A percentile compares a stretch with the other conserved stretches of the same genome.
phyloP scores from a whole-genome alignment of 1,140 invertebrate species.

The Drosophila pruinosa region DNA sequence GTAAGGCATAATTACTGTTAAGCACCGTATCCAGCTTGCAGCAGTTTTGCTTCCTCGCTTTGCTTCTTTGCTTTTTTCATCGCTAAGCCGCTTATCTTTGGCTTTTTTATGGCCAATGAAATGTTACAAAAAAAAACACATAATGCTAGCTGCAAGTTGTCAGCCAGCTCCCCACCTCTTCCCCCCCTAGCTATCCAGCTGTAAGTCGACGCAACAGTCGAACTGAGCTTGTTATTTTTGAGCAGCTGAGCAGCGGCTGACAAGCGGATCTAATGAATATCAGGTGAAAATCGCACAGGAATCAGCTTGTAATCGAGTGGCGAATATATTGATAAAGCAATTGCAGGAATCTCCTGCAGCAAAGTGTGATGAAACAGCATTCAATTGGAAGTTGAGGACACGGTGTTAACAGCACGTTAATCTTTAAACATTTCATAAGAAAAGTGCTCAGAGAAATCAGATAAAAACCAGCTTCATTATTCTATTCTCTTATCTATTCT shows the following conservation, averaged over 20 bases:
- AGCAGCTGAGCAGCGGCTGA: too few species aligned
- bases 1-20: conserved; percentile 8
- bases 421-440: not conserved
- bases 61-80: not conserved
- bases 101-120: conserved; percentile 18
- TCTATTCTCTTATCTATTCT: too few species aligned
- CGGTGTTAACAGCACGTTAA: too few species aligned
- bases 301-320: not conserved
- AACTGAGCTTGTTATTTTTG: not conserved
- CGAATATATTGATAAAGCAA: not conserved
- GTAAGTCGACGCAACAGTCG: not conserved
- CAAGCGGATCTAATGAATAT: not conserved
- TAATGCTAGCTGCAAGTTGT: not conserved
- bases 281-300: not conserved
- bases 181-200: not conserved
- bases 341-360: not conserved
- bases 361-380: not conserved
- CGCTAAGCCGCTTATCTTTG: conserved; percentile 22
- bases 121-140: conserved; percentile 3
- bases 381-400: not conserved
- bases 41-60: not conserved
- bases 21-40: not conserved
- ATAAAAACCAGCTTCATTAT: too few species aligned
- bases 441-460: too few species aligned
- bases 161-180: too few species aligned